Conservation (phyloP, 2,113 vertebrate genomes). For the Kryptolebias marmoratus region DNA sequence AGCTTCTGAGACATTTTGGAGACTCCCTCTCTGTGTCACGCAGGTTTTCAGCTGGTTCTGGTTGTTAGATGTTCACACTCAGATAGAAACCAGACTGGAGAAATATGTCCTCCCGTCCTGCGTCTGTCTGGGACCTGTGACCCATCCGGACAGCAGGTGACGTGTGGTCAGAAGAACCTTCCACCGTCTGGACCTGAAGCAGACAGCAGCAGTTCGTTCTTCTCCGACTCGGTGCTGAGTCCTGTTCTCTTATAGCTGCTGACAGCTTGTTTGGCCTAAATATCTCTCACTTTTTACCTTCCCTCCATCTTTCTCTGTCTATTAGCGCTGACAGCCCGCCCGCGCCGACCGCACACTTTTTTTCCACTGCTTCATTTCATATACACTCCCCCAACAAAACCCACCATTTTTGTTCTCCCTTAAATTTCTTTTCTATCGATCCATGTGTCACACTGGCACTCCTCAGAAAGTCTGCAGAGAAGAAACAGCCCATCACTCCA, state of each 20-base stretch:
- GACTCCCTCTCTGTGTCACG: too few relatives aligned
- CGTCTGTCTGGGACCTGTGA: too few relatives aligned
- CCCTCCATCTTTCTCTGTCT: constrained; percentile 40
- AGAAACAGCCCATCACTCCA: background rate
- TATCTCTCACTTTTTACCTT: constrained; percentile 24
- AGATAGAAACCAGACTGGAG: background rate
- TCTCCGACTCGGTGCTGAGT: background rate
- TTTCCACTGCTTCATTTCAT: constrained; percentile 29
- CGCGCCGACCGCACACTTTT: constrained; percentile 27
- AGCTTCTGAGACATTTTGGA: too few relatives aligned
- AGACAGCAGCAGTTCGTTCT: background rate
- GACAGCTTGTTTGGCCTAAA: constrained; percentile 61
- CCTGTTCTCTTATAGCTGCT: constrained; percentile 41
- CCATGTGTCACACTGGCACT: constrained; percentile 9
- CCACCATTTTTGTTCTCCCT: constrained; percentile 13
- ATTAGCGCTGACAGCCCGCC: constrained; percentile 64
- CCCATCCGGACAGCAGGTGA: too few relatives aligned
- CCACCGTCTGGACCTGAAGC: background rate
- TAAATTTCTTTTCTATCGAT: constrained; percentile 10
- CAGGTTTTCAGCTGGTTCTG: too few relatives aligned
- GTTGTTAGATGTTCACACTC: too few relatives aligned
- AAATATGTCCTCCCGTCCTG: too few relatives aligned
- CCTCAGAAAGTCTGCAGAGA: background rate
- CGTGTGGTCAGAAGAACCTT: background rate
- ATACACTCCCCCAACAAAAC: background rate